Evolutionary conservation across 2,113 vertebrate genomes (phyloP), one percentile per base, ranked within the genome.

Genomic region (Pungitius pungitius): DNA sequence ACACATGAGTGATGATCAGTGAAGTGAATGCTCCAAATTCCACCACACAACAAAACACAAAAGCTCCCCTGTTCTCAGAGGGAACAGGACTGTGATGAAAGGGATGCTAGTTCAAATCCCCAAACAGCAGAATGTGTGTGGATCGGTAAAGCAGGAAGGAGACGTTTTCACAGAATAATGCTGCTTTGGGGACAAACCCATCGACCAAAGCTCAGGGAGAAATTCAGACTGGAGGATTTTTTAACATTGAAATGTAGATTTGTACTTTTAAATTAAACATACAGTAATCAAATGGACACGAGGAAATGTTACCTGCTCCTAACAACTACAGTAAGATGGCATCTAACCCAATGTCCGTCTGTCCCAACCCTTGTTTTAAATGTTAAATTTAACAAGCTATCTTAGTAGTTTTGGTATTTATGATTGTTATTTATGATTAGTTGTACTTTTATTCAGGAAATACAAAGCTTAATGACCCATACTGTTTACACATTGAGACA

Each of bases 1-100:
- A 78, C 45, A 69, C 56, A 72, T 52, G 59, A 84, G 63, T 27
- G 45, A 82, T 81, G 69, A 73, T 77, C 80, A 83, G 6, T 80
- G 78, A 88, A 74, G 71, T 77, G 79, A 57, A 47, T 72, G 90
- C 87, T 90, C 89, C 65, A 92, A 68, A 92, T 93, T 90, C 86
- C 87, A 78, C 73, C 67, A 55, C 20, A 64, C 52, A 79, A 77
- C 47, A 90, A 80, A 89, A 87, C 78, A 89, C 81, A 89, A 86
- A 24, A 54, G 43, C 30, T 52, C 17, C 69, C 14, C 78, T 93
- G 82, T 94, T 80, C 80, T 80, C 56, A 37, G 20, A 42, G 24
- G 37, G 54, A 73, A 22, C 11, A 49, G 56, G 15, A 27, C 39
- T 49, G 11, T 8, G 42, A 52, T 63, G 39, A 26, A 64, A 27